These are phyloP conservation scores for Drosophila truncata DNA, from an alignment of 1,140 invertebrate species.

Conservation along the genomic window DNA sequence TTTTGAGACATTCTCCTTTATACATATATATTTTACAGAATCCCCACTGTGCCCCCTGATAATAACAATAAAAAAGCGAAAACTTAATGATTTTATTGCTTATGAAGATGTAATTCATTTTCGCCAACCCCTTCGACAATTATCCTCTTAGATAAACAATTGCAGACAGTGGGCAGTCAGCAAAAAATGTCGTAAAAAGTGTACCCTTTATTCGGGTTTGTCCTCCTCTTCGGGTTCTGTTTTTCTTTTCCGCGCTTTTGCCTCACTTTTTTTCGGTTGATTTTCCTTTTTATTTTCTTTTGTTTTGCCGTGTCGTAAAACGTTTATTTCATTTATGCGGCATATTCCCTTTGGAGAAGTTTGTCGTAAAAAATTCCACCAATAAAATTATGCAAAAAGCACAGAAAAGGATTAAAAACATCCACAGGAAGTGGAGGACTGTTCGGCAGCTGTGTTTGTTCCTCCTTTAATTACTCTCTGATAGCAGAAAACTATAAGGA, in stretches of 20 bases:
- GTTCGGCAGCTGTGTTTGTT: slow-evolving; percentile 60
- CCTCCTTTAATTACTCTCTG: slow-evolving; percentile 72
- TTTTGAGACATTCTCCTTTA: slow-evolving; percentile 42
- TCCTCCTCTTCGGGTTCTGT: slow-evolving; percentile 47
- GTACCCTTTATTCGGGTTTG: slow-evolving; percentile 17
- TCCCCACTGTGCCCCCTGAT: slow-evolving; percentile 26
- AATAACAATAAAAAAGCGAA: slow-evolving; percentile 64
- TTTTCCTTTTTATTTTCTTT: slow-evolving; percentile 55
- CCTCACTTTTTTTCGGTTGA: slow-evolving; percentile 53
- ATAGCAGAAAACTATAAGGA: slow-evolving; percentile 68
- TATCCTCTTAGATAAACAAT: slow-evolving; percentile 82
- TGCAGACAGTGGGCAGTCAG: slow-evolving; percentile 54
- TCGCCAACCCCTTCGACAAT: slow-evolving; percentile 75
- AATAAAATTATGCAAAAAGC: slow-evolving; percentile 77
- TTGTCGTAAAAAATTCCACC: slow-evolving; percentile 59
- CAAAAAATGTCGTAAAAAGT: slow-evolving; percentile 62
- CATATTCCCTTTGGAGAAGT: slow-evolving; percentile 76
- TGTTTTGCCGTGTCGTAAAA: slow-evolving; percentile 69
- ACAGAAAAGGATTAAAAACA: slow-evolving; percentile 73
- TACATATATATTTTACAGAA: slow-evolving; percentile 6
- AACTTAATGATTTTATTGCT: slow-evolving; percentile 82
- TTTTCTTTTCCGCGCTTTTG: slow-evolving; percentile 75
- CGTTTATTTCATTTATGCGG: slow-evolving; percentile 81
- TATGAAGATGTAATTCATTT: slow-evolving; percentile 82
- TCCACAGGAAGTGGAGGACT: slow-evolving; percentile 51